phyloP scores from a whole-genome alignment of 2,113 vertebrate species.

The Xiphophorus hellerii region DNA sequence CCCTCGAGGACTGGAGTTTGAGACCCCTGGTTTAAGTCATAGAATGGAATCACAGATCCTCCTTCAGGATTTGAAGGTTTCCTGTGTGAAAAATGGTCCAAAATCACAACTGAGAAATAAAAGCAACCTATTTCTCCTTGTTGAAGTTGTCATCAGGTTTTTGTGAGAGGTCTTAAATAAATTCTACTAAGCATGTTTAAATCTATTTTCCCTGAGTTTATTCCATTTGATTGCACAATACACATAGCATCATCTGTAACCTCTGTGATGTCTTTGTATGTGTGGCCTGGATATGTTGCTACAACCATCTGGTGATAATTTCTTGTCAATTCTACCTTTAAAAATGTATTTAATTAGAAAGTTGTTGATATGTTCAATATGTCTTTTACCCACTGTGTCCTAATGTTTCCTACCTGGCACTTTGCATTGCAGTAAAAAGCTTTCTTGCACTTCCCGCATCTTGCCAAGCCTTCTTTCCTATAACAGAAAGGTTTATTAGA shows the following conservation, averaged over 20 bases:
- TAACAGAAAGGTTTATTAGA: conserved; percentile 42
- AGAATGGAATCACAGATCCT: too few species aligned
- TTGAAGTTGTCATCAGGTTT: background rate
- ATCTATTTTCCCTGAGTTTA: too few species aligned
- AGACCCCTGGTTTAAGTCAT: too few species aligned
- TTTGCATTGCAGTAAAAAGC: conserved; percentile 94
- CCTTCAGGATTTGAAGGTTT: too few species aligned
- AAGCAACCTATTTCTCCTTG: background rate
- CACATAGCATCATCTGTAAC: background rate
- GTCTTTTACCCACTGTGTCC: background rate
- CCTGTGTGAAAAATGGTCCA: background rate
- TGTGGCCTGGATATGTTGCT: background rate
- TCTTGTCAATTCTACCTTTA: background rate
- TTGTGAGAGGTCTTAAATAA: background rate
- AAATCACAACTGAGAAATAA: background rate
- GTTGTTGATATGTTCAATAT: background rate
- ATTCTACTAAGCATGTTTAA: too few species aligned
- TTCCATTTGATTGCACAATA: too few species aligned
- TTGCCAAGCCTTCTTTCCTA: conserved; percentile 92
- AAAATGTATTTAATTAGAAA: background rate
- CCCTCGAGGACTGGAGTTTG: too few species aligned
- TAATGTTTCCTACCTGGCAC: conserved; percentile 87
- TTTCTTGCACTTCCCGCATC: conserved; percentile 96
- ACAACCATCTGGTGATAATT: background rate
- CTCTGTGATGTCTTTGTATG: background rate